These are phyloP conservation scores for Chironomus tentans DNA, from an alignment of 2,888 invertebrate species.

Conservation along the genomic window DNA sequence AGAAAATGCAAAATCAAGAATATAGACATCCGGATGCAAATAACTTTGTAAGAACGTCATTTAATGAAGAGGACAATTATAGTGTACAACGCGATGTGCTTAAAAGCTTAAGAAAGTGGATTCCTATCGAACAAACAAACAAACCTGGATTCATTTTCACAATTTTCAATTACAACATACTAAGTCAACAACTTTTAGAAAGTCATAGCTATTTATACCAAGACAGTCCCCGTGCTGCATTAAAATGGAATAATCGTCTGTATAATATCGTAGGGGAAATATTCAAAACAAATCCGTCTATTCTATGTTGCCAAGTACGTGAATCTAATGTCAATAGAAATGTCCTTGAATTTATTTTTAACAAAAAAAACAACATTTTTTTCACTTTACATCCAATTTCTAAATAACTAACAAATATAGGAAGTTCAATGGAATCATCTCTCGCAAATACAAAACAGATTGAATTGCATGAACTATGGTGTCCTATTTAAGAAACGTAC, in stretches of 20 bases:
- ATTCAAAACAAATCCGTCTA: slow-evolving; percentile 44
- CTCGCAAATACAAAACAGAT: slow-evolving; percentile 49
- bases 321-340: neutral
- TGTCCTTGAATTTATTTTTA: neutral
- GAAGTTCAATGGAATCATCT: slow-evolving; percentile 80
- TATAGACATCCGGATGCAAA: neutral
- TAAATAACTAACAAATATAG: slow-evolving; percentile 45
- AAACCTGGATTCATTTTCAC: slow-evolving; percentile 43
- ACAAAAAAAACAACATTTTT: neutral
- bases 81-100: neutral
- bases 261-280: slow-evolving; percentile 40
- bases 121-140: neutral
- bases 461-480: slow-evolving; percentile 53
- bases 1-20: neutral
- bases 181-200: slow-evolving; percentile 73
- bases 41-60: neutral
- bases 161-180: slow-evolving; percentile 77
- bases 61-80: neutral
- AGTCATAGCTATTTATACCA: slow-evolving; percentile 69
- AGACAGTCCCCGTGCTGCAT: slow-evolving; percentile 32
- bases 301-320: slow-evolving; percentile 33
- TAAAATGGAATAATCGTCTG: neutral
- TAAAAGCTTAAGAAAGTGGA: slow-evolving; percentile 1
- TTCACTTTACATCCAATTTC: neutral
- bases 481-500: slow-evolving; percentile 78